Percentiles rank a stretch among this genome's conserved stretches.
Conservation (phyloP, 2,888 invertebrate species). For the Gari tellinella region DNA sequence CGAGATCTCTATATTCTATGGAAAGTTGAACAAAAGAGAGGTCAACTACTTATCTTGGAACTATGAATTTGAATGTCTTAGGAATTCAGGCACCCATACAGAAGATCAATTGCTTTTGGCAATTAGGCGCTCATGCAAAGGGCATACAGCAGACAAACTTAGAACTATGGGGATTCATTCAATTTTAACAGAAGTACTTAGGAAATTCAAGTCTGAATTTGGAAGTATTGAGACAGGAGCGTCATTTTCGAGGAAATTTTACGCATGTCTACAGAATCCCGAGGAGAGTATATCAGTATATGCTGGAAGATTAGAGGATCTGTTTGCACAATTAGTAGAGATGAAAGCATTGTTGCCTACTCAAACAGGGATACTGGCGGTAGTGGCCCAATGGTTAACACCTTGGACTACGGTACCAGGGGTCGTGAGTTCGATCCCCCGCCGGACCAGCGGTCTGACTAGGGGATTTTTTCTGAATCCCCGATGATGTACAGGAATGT, state of each 20-base stretch:
- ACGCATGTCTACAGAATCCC: constrained; percentile 1
- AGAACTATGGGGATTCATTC: not conserved
- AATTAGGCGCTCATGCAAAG: not conserved
- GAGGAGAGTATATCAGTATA: not conserved
- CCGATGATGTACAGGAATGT: too few species aligned
- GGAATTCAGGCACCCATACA: not conserved
- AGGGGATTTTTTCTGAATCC: too few species aligned
- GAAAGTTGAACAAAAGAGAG: constrained; percentile 21
- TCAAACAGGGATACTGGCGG: too few species aligned
- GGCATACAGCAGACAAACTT: constrained; percentile 8
- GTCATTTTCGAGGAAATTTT: constrained; percentile 9
- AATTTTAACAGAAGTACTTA: not conserved
- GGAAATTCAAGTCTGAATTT: not conserved
- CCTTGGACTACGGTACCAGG: too few species aligned
- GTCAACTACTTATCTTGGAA: constrained; percentile 6
- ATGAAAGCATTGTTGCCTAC: too few species aligned
- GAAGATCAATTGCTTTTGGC: constrained; percentile 1
- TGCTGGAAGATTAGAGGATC: constrained; percentile 4
- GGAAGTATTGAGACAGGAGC: constrained; percentile 5
- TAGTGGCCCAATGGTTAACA: too few species aligned
- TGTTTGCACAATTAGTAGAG: constrained; percentile 5
- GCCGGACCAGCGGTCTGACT: too few species aligned
- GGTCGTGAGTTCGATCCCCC: too few species aligned
- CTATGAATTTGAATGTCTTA: constrained; percentile 9
- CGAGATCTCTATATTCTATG: constrained; percentile 15